Base-by-base conservation (phyloP, 2,888 invertebrate species). In the Drosophila prolongata region DNA sequence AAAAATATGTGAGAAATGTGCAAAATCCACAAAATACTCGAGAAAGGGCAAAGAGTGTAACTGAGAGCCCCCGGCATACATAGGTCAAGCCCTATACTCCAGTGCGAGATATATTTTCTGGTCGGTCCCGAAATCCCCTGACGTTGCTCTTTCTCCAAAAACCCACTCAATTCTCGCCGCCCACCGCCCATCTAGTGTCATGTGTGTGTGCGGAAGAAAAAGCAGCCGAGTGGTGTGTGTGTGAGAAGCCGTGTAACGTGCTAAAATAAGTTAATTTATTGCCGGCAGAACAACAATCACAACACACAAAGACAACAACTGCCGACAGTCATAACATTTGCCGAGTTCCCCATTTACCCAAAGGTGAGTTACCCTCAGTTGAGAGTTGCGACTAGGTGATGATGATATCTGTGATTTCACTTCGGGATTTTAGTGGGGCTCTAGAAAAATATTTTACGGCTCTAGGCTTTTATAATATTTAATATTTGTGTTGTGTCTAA, bases 181-280 rank as follows among this genome's bases (percentile, higher is more conserved):
- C 47, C 47, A 14, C 34, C 34, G 47, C 30, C 47, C 47, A 47
- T 16, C 34, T 16, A 47, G 47, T 47, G 49, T 4, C 35, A 35
- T 49, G 49, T 49, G 49, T 49, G 3, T 49, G 37, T 58, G 46
- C 40, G 42, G 46, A 53, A 16, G 57, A 14, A 35, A 24, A 44
- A 40, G 44, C 30, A 30, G 6, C 10, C 44, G 1, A 44, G n/a
- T 44, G 11, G 37, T 19, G 37, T 58, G 16, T 50, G 50, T 35
- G 53, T 24, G 55, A 16, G 40, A 46, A 16, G 38, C 40, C 64
- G 52, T 77, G 66, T 78, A 77, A 77, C 54, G 78, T 85, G 88
- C 87, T 88, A 87, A 87, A 66, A 87, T 78, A 82, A 75, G 70
- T 70, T 80, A 84, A 84, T 88, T 82, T 84, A 84, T 82, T 65